phyloP scores from a whole-genome alignment of 2,113 vertebrate species.

The Saimiri boliviensis region DNA sequence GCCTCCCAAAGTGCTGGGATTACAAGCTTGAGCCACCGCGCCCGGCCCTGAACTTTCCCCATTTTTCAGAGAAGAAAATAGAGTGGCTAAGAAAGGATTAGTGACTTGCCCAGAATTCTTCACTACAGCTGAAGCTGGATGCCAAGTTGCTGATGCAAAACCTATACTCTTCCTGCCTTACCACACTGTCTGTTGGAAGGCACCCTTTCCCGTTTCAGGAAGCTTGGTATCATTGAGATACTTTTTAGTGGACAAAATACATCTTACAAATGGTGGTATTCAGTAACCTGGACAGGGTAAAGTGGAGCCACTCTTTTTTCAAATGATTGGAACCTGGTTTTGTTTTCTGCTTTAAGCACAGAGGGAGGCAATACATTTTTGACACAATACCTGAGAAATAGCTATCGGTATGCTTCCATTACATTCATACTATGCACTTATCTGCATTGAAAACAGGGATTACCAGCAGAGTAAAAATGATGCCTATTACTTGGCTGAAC shows the following conservation, averaged over 20 bases:
- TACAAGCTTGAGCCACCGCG: too few relatives aligned
- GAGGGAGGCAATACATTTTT: not conserved
- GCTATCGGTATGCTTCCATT: not conserved
- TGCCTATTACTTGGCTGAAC: slow-evolving; percentile 1
- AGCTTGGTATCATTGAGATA: not conserved
- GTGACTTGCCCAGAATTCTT: not conserved
- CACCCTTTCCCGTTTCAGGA: not conserved
- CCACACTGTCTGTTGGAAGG: not conserved
- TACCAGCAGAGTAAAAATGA: slow-evolving; percentile 12
- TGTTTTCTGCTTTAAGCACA: not conserved
- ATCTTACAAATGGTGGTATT: not conserved
- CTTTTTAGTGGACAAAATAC: not conserved
- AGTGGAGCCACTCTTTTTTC: not conserved
- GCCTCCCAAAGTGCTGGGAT: too few relatives aligned
- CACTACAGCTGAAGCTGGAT: not conserved
- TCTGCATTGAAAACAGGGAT: slow-evolving; percentile 11
- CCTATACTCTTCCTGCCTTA: not conserved
- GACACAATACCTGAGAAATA: slow-evolving; percentile 19
- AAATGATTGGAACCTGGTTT: not conserved
- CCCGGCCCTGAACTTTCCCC: too few relatives aligned
- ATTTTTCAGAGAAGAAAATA: not conserved
- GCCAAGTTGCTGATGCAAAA: not conserved
- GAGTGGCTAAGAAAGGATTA: not conserved
- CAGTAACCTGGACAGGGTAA: not conserved
- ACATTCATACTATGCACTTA: not conserved